Conservation (phyloP, 2,888 invertebrate species). For the Drosophila quinaria region DNA sequence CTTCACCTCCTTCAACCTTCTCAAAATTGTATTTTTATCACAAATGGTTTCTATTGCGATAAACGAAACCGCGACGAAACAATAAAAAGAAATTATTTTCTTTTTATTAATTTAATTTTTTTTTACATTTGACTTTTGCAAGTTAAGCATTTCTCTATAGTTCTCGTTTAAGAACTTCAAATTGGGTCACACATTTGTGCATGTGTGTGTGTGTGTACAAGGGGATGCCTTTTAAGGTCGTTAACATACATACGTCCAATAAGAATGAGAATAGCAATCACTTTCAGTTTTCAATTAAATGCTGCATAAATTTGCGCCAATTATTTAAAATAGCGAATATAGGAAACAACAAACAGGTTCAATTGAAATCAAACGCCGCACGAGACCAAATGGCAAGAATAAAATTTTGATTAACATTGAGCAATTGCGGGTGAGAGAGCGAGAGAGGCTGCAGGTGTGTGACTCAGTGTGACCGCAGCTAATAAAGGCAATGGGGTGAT, state of each 20-base stretch:
- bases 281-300: conserved; percentile 64
- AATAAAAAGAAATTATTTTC: conserved; percentile 3
- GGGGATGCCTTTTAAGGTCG: conserved; percentile 39
- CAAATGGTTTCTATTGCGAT: conserved; percentile 5
- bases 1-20: not conserved
- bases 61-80: conserved; percentile 1
- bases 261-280: conserved; percentile 16
- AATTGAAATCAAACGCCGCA: conserved; percentile 63
- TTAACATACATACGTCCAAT: conserved; percentile 16
- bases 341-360: conserved; percentile 52
- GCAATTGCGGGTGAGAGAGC: not conserved
- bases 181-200: conserved; percentile 46
- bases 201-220: conserved; percentile 24
- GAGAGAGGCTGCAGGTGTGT: conserved; percentile 40
- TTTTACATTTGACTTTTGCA: conserved; percentile 16
- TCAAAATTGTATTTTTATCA: not conserved
- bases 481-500: conserved; percentile 56
- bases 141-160: conserved; percentile 21
- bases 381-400: conserved; percentile 5
- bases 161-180: conserved; percentile 21
- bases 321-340: conserved; percentile 47
- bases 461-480: conserved; percentile 59
- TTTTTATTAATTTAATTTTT: not conserved
- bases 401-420: conserved; percentile 6
- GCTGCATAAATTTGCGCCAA: conserved; percentile 59